phyloP scores from a whole-genome alignment of 2,888 invertebrate species.

The Melitaea athalia region DNA sequence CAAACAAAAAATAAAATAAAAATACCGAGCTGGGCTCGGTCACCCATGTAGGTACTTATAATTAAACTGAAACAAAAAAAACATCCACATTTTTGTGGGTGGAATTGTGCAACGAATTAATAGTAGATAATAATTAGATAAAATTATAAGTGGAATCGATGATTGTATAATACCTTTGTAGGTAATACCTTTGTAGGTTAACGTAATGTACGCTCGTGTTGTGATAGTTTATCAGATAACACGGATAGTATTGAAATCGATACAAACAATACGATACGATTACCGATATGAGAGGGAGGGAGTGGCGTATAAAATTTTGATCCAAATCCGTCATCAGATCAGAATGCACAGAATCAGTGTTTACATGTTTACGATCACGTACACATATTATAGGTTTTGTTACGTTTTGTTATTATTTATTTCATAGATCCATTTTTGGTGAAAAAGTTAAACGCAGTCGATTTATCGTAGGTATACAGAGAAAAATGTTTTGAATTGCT shows the following conservation, averaged over 20 bases:
- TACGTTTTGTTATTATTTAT: too few relatives aligned
- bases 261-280: constrained; percentile 35
- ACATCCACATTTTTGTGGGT: neutral
- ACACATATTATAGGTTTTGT: constrained; percentile 20
- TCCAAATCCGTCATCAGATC: constrained; percentile 37
- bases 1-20: too few relatives aligned
- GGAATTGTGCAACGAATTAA: neutral
- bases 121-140: neutral
- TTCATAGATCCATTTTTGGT: too few relatives aligned
- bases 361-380: constrained; percentile 43
- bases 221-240: constrained; percentile 25
- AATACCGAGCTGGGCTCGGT: too few relatives aligned
- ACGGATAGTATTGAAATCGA: constrained; percentile 31
- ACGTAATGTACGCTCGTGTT: constrained; percentile 14
- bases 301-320: constrained; percentile 37
- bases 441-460: too few relatives aligned
- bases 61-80: too few relatives aligned
- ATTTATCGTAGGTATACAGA: too few relatives aligned
- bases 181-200: neutral
- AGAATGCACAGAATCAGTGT: constrained; percentile 23
- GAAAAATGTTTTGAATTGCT: too few relatives aligned
- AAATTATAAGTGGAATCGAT: constrained; percentile 4
- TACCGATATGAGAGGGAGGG: constrained; percentile 34
- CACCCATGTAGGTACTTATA: too few relatives aligned
- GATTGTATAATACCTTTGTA: neutral